Percentiles rank a stretch among this genome's conserved stretches.
Conservation (phyloP, 2,888 invertebrate species). For the Archips crataeganus region DNA sequence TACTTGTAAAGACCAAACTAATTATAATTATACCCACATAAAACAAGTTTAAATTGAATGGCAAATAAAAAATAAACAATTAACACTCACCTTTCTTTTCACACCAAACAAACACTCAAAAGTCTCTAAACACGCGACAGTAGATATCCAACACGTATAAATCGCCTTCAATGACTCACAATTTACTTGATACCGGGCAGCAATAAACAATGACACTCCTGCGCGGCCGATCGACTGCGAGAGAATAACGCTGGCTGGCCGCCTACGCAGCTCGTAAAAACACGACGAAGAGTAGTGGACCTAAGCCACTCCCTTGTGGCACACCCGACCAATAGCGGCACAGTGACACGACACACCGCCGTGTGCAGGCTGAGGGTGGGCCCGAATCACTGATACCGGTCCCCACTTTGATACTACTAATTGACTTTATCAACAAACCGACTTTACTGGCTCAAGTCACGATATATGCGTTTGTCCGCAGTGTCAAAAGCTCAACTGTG, state of each 20-base stretch:
- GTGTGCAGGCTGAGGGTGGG: slow-evolving; percentile 68
- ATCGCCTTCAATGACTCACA: slow-evolving; percentile 70
- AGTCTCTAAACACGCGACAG: slow-evolving; percentile 73
- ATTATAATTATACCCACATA: not conserved
- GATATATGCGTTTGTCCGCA: slow-evolving; percentile 83
- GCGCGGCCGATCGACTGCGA: slow-evolving; percentile 83
- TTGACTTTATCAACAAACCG: slow-evolving; percentile 86
- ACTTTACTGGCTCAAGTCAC: slow-evolving; percentile 84
- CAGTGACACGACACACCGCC: slow-evolving; percentile 64
- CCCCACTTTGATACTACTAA: slow-evolving; percentile 84
- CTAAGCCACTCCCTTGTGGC: slow-evolving; percentile 76
- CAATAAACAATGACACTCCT: slow-evolving; percentile 83
- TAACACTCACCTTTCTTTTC: slow-evolving; percentile 60
- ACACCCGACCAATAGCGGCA: slow-evolving; percentile 73
- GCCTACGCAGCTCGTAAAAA: slow-evolving; percentile 78
- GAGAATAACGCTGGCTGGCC: slow-evolving; percentile 76
- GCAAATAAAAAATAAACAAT: slow-evolving; percentile 41
- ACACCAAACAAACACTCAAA: slow-evolving; percentile 62
- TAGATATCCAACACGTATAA: slow-evolving; percentile 66
- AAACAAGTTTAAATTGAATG: slow-evolving; percentile 26
- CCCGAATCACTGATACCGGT: slow-evolving; percentile 80
- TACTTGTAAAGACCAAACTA: not conserved
- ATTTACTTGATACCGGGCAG: slow-evolving; percentile 76
- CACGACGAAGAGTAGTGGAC: slow-evolving; percentile 68
- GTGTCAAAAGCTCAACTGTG: slow-evolving; percentile 83